A percentile compares a stretch with the other conserved stretches of the same genome.
Conservation (phyloP, 2,797 vertebrate genomes). For the Hydrocynus forskahlii region DNA sequence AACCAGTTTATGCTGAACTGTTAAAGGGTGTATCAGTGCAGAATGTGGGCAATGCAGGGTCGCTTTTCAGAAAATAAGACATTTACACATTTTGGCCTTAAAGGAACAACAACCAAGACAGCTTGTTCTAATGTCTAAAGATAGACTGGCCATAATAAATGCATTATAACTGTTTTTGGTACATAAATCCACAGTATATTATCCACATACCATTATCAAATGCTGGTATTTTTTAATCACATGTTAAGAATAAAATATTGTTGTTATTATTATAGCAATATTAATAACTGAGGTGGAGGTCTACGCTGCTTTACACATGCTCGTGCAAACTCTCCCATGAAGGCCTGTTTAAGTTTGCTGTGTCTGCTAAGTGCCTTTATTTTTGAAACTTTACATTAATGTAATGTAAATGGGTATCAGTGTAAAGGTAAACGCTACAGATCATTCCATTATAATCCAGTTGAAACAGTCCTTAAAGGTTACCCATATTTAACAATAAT, state of each 20-base stretch:
- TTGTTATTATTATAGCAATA: background rate
- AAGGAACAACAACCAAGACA: background rate
- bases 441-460: background rate
- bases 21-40: background rate
- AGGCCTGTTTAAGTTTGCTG: background rate
- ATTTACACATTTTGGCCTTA: background rate
- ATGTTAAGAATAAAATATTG: too few relatives aligned
- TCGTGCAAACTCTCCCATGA: background rate
- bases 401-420: background rate
- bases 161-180: background rate
- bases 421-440: background rate
- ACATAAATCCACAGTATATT: background rate
- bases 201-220: background rate
- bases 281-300: too few relatives aligned
- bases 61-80: too few relatives aligned
- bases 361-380: background rate
- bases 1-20: background rate
- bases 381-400: background rate
- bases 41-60: background rate
- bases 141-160: background rate
- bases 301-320: too few relatives aligned
- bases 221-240: too few relatives aligned
- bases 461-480: background rate
- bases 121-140: background rate
- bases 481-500: slow-evolving; percentile 59